Evolutionary conservation across 2,113 vertebrate species (phyloP).

Genomic region (Ageneiosus marmoratus): DNA sequence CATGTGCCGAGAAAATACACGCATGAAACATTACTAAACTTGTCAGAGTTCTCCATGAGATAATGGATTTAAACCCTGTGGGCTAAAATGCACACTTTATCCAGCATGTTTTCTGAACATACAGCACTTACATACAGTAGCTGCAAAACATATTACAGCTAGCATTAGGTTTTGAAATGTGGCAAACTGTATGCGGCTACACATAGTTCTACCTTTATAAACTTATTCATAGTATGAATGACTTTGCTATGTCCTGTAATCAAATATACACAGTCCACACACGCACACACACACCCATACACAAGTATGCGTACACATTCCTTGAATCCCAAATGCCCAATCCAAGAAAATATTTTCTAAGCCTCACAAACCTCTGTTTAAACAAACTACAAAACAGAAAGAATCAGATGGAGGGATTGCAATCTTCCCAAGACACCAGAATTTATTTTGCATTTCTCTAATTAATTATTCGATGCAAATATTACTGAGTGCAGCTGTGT

Average conservation of each 20-base stretch:
- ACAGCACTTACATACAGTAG: not conserved
- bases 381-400: not conserved
- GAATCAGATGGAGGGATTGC: not conserved
- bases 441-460: not conserved
- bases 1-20: not conserved
- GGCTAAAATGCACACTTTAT: not conserved
- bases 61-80: not conserved
- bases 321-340: not conserved
- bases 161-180: not conserved
- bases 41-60: not conserved
- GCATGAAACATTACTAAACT: not conserved
- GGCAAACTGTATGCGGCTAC: not conserved
- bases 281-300: not conserved
- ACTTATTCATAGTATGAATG: not conserved
- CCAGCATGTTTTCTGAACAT: not conserved
- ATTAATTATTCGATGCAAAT: not conserved
- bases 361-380: conserved; percentile 1
- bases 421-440: not conserved
- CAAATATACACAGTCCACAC: not conserved
- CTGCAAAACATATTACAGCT: not conserved
- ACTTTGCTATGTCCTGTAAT: not conserved
- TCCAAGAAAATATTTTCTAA: not conserved
- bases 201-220: not conserved
- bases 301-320: not conserved
- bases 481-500: too few species aligned